Evolutionary conservation across 2,113 vertebrate genomes (phyloP).

Genomic region (Coryphaenoides rupestris): DNA sequence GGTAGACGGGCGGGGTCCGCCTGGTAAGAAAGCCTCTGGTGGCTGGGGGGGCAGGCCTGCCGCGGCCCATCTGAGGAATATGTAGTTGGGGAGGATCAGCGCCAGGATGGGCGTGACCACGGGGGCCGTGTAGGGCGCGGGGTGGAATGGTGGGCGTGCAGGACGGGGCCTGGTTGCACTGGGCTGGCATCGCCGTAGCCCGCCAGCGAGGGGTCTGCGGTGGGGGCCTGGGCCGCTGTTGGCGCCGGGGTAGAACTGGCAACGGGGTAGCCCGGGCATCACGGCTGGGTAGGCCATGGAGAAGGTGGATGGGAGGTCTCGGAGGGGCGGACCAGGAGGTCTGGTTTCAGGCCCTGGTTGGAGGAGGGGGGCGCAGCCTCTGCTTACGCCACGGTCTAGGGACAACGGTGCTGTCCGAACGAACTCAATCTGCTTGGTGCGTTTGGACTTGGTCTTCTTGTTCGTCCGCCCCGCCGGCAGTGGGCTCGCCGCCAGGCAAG

Average conservation of each 20-base stretch:
- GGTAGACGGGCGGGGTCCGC: conserved; percentile 54
- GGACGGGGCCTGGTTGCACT: conserved; percentile 53
- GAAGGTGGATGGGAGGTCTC: conserved; percentile 81
- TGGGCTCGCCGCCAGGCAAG: conserved; percentile 31
- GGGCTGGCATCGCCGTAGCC: conserved; percentile 57
- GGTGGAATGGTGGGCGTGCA: conserved; percentile 62
- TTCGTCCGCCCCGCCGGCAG: conserved; percentile 73
- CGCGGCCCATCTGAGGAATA: conserved; percentile 70
- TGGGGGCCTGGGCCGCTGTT: conserved; percentile 3
- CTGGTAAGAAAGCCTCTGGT: conserved; percentile 64
- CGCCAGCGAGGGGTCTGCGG: conserved; percentile 37
- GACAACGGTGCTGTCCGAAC: conserved; percentile 80
- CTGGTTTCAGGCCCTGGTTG: conserved; percentile 73
- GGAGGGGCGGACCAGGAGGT: conserved; percentile 84
- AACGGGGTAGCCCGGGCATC: conserved; percentile 81
- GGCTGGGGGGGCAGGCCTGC: conserved; percentile 46
- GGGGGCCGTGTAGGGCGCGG: conserved; percentile 68
- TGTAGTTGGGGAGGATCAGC: conserved; percentile 81
- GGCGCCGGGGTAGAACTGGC: conserved; percentile 76
- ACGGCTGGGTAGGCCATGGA: conserved; percentile 76
- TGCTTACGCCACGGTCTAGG: conserved; percentile 49
- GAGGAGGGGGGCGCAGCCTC: conserved; percentile 59
- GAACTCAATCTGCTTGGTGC: conserved; percentile 79
- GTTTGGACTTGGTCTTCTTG: conserved; percentile 83
- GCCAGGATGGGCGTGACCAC: conserved; percentile 82